phyloP scores from a whole-genome alignment of 2,113 vertebrate species.

The Tachysurus vachellii region DNA sequence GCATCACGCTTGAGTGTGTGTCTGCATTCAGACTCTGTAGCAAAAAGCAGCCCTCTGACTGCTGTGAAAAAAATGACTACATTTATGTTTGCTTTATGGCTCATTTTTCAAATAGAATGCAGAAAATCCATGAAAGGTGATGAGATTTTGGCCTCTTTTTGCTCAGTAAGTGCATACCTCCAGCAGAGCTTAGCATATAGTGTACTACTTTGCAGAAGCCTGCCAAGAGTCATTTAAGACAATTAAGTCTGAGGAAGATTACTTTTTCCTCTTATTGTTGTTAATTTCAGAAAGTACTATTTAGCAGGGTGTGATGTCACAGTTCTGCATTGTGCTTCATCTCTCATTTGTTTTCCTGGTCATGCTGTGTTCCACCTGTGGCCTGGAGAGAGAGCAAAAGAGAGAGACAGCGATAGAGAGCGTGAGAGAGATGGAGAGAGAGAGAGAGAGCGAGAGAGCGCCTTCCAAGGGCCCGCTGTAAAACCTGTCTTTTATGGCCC shows the following conservation, averaged over 20 bases:
- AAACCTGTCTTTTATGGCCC: constrained; percentile 65
- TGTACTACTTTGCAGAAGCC: neutral
- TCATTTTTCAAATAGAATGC: constrained; percentile 80
- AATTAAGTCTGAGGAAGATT: neutral
- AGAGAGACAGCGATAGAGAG: neutral
- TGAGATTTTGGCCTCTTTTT: constrained; percentile 24
- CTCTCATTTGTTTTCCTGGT: neutral
- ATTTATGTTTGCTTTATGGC: constrained; percentile 84
- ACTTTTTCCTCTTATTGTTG: neutral
- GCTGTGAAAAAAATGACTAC: constrained; percentile 76
- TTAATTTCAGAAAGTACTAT: neutral
- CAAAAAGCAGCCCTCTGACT: constrained; percentile 71
- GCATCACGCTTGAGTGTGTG: constrained; percentile 59
- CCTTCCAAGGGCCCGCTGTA: constrained; percentile 50
- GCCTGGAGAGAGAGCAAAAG: neutral
- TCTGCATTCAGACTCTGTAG: constrained; percentile 62
- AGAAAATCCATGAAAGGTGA: constrained; percentile 79
- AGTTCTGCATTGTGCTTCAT: neutral
- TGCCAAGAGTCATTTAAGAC: neutral
- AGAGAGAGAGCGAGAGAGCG: neutral
- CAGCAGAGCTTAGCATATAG: neutral
- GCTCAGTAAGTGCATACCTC: constrained; percentile 14
- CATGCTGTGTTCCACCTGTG: neutral
- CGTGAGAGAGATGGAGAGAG: neutral
- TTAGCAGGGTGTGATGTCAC: constrained; percentile 7